These are phyloP conservation scores for Pseudomyrmex gracilis DNA, from an alignment of 1,140 invertebrate species.

Conservation along the genomic window DNA sequence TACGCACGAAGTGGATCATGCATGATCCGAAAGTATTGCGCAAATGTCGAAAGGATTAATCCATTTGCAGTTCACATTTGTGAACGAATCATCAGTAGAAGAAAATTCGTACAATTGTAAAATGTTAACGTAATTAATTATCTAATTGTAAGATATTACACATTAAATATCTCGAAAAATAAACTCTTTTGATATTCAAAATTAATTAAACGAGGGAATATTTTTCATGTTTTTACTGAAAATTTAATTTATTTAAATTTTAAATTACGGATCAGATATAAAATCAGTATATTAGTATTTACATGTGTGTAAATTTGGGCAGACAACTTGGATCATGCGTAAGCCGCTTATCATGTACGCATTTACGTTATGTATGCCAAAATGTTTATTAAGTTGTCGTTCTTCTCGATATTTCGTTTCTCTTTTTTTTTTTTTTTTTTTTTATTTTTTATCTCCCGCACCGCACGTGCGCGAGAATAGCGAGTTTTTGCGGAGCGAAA, in stretches of 20 bases:
- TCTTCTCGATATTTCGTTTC: conserved; percentile 15
- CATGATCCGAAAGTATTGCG: conserved; percentile 25
- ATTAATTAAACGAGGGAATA: neutral
- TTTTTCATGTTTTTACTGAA: neutral
- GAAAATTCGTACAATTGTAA: neutral
- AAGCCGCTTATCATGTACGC: neutral
- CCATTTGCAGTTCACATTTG: neutral
- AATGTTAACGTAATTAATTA: neutral
- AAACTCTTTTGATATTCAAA: neutral
- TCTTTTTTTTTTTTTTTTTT: too few species aligned
- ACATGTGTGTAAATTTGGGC: neutral
- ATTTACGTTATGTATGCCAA: neutral
- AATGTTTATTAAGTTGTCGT: conserved; percentile 9
- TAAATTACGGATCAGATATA: neutral
- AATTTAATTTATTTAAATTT: neutral
- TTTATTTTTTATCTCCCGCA: conserved; percentile 10
- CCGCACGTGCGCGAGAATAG: neutral
- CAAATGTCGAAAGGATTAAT: conserved; percentile 1
- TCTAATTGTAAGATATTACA: neutral
- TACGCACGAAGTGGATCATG: conserved; percentile 4
- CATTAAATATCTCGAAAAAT: neutral
- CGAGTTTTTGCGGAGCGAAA: neutral
- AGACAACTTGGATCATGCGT: conserved; percentile 18
- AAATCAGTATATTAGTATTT: neutral
- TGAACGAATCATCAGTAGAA: neutral